Conservation (phyloP, 2,113 vertebrate species). For the Copsychus sechellarum region DNA sequence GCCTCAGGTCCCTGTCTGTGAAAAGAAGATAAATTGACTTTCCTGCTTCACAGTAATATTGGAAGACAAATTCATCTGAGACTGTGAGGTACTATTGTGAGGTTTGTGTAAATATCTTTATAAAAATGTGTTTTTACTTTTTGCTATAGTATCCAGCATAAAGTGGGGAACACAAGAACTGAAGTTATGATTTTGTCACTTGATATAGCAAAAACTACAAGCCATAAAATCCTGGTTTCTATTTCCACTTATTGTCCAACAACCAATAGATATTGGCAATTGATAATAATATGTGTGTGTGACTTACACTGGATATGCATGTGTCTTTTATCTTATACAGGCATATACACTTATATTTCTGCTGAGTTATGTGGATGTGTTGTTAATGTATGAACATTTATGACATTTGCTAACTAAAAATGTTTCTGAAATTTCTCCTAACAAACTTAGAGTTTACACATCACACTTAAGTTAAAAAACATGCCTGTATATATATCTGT, state of each 20-base stretch:
- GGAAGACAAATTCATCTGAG: conserved; percentile 24
- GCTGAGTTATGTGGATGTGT: neutral
- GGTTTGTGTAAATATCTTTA: neutral
- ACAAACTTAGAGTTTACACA: neutral
- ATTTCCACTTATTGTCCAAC: neutral
- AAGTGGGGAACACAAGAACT: neutral
- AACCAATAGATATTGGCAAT: neutral
- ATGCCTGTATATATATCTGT: neutral
- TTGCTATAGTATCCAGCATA: neutral
- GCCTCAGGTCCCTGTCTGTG: conserved; percentile 38
- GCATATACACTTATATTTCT: neutral
- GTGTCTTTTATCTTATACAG: neutral
- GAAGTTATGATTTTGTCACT: neutral
- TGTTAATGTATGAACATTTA: neutral
- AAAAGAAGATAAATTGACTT: conserved; percentile 58
- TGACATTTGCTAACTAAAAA: neutral
- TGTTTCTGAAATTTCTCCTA: neutral
- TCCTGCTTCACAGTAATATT: neutral
- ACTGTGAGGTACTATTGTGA: neutral
- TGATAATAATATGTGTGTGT: fast-evolving
- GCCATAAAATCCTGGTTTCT: neutral
- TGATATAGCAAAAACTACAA: neutral
- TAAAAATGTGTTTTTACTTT: neutral
- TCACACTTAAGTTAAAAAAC: fast-evolving
- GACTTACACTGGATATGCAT: neutral